These are phyloP conservation scores for Drosophila kokeensis DNA, from an alignment of 2,888 invertebrate species.

Conservation along the genomic window DNA sequence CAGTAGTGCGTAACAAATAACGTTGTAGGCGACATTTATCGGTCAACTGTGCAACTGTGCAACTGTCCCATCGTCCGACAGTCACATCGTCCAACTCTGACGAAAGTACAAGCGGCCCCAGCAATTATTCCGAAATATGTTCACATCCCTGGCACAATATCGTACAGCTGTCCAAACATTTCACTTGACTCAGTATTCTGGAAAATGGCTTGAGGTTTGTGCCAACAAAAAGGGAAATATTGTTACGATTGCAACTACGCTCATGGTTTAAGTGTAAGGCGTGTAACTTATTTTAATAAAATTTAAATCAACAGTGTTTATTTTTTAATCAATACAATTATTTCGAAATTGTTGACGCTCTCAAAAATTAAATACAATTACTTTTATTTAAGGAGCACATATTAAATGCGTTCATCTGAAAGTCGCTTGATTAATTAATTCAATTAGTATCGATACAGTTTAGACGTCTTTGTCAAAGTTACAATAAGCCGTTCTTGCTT, in stretches of 20 bases:
- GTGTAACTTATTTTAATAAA: too few species aligned
- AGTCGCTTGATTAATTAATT: neutral
- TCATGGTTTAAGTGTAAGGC: neutral
- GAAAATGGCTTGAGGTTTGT: neutral
- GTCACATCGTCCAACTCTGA: constrained; percentile 14
- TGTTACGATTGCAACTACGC: neutral
- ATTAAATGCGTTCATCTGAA: neutral
- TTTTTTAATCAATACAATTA: neutral
- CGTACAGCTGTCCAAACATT: constrained; percentile 3
- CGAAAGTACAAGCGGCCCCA: constrained; percentile 4
- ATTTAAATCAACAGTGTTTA: neutral
- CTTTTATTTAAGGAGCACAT: neutral
- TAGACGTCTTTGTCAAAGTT: neutral
- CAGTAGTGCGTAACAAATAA: constrained; percentile 53
- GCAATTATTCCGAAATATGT: neutral
- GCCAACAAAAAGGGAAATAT: neutral
- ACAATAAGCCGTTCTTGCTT: neutral
- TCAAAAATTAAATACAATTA: neutral
- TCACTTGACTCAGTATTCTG: constrained; percentile 3
- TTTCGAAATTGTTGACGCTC: neutral
- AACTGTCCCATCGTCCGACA: constrained; percentile 9
- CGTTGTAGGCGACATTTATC: constrained; percentile 24
- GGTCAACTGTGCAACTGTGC: constrained; percentile 12
- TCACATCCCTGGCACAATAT: neutral
- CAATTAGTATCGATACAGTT: neutral